Evolutionary conservation across 2,113 vertebrate genomes (phyloP).

Genomic region (Arenaria interpres): DNA sequence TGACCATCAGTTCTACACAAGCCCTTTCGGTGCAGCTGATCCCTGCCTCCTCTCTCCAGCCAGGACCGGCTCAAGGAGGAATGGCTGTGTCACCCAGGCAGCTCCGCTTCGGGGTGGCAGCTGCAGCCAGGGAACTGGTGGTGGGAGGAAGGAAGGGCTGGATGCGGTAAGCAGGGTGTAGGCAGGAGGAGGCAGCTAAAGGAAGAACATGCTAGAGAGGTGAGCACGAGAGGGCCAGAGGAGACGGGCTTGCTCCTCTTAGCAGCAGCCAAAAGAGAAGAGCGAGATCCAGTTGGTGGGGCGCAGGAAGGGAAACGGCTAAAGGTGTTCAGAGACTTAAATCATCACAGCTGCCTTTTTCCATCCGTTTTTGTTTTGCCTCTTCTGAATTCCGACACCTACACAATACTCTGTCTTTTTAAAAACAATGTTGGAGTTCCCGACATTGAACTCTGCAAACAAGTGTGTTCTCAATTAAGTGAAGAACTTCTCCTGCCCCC

Average conservation of each 20-base stretch:
- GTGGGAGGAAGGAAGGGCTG: not conserved
- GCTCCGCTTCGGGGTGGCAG: not conserved
- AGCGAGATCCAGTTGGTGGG: not conserved
- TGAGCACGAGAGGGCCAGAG: not conserved
- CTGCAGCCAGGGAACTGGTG: no score
- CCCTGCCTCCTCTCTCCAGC: not conserved
- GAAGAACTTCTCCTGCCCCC: slow-evolving; percentile 46
- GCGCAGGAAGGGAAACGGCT: not conserved
- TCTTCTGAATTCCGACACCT: slow-evolving; percentile 66
- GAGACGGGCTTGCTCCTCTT: not conserved
- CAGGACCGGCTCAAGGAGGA: not conserved
- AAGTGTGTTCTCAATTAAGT: slow-evolving; percentile 71
- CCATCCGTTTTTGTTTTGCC: slow-evolving; percentile 52
- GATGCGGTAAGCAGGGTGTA: not conserved
- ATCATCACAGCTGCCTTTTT: slow-evolving; percentile 61
- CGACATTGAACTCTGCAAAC: slow-evolving; percentile 59
- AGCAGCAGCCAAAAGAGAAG: not conserved
- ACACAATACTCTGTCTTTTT: slow-evolving; percentile 48
- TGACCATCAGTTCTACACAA: not conserved
- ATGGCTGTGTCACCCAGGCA: rapidly evolving
- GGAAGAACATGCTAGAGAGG: not conserved
- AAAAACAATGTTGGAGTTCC: slow-evolving; percentile 64
- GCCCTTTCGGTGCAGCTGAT: rapidly evolving
- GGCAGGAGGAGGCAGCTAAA: not conserved
- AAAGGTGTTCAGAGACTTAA: slow-evolving; percentile 46